Conservation (phyloP, 2,113 vertebrate species). For the Vulpes lagopus region DNA sequence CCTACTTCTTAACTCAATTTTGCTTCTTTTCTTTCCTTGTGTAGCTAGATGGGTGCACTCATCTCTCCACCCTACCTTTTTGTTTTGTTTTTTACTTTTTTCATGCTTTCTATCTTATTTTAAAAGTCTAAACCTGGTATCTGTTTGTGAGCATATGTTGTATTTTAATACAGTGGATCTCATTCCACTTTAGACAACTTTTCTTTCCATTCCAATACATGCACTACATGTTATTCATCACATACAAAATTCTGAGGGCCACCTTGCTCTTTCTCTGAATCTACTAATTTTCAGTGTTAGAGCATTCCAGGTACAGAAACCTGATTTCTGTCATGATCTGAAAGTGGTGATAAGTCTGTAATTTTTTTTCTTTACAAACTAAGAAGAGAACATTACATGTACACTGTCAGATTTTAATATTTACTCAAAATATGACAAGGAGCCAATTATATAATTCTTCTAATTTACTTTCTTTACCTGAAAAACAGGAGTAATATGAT, state of each 20-base stretch:
- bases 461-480: background rate
- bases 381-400: background rate
- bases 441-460: background rate
- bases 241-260: background rate
- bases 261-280: background rate
- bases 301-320: background rate
- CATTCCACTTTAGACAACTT: background rate
- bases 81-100: background rate
- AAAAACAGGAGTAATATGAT: background rate
- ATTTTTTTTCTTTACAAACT: background rate
- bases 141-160: background rate
- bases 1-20: background rate
- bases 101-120: background rate
- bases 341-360: background rate
- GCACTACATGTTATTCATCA: background rate
- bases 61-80: accelerated
- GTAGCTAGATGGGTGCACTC: background rate
- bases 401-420: background rate
- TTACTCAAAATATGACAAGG: background rate
- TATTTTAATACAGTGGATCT: background rate
- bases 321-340: background rate
- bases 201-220: background rate
- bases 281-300: background rate
- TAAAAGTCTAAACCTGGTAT: background rate
- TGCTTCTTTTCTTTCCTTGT: background rate